phyloP scores from a whole-genome alignment of 2,113 vertebrate genomes.

The Eudorcas thomsonii region DNA sequence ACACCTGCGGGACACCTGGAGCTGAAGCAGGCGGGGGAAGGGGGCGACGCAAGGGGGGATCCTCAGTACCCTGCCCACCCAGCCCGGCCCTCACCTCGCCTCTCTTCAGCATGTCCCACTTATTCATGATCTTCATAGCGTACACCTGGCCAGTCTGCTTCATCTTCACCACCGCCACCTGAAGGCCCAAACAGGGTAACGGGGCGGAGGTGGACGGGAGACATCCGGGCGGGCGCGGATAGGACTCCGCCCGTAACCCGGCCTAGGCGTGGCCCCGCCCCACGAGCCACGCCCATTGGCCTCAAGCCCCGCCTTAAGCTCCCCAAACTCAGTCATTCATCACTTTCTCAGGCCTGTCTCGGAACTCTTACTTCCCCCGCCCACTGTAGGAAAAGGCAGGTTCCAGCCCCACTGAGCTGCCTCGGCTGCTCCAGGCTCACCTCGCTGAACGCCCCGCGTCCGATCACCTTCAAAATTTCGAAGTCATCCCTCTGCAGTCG shows the following conservation, averaged over 20 bases:
- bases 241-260: neutral
- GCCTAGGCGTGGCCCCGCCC: neutral
- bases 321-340: conserved; percentile 57
- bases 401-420: accelerated
- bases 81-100: conserved; percentile 81
- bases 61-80: neutral
- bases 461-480: conserved; percentile 90
- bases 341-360: conserved; percentile 25
- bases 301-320: neutral
- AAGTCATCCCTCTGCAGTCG: conserved; percentile 88
- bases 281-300: neutral
- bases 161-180: conserved; percentile 89
- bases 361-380: neutral
- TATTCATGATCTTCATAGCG: conserved; percentile 92
- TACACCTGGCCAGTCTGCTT: conserved; percentile 85
- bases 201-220: neutral
- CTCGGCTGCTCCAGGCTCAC: conserved; percentile 72
- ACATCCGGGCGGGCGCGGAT: accelerated
- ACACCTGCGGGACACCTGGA: conserved; percentile 76
- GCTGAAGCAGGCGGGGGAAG: neutral
- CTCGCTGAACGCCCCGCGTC: conserved; percentile 91
- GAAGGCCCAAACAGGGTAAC: neutral
- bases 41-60: accelerated
- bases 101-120: conserved; percentile 90
- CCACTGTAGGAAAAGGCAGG: neutral